Conservation (phyloP, 2,113 vertebrate genomes). For the Rattus rattus region DNA sequence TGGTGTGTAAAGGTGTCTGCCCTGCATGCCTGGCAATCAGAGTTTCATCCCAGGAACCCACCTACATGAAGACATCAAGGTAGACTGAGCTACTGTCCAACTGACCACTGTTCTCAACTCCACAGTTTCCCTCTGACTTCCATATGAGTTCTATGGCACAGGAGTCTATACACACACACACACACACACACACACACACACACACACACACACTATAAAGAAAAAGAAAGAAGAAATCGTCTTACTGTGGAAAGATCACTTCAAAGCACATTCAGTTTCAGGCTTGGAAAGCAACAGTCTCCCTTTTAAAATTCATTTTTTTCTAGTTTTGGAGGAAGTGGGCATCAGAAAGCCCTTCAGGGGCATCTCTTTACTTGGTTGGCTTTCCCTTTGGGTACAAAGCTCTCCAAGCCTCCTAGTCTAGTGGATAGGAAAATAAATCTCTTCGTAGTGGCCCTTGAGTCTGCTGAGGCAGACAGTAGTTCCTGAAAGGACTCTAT, state of each 20-base stretch:
- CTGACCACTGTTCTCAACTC: no score
- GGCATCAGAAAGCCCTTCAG: neutral
- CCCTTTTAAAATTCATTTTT: slow-evolving; percentile 5
- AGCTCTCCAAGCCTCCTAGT: neutral
- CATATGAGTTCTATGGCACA: neutral
- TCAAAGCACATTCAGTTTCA: neutral
- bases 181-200: neutral
- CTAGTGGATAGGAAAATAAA: neutral
- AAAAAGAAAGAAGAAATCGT: neutral
- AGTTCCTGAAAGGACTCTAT: neutral
- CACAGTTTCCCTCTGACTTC: neutral
- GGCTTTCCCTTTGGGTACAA: neutral
- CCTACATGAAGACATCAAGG: neutral
- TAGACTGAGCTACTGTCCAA: neutral
- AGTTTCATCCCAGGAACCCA: neutral
- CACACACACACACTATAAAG: neutral
- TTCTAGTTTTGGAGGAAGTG: neutral
- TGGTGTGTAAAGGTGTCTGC: neutral
- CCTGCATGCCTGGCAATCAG: neutral
- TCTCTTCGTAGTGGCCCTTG: neutral
- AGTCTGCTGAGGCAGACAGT: neutral
- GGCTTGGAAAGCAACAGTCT: neutral
- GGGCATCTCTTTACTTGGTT: neutral
- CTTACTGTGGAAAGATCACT: neutral
- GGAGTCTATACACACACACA: neutral